phyloP scores from a whole-genome alignment of 1,140 invertebrate species.

The Caenorhabditis elegans region WBcel235 BX284605.5:8597501-8598000 shows the following conservation, averaged over 20 bases:
- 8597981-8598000: neutral
- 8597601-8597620: neutral
- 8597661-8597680: neutral
- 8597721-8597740: slow-evolving; percentile 17
- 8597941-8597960: neutral
- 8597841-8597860: neutral
- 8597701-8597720: neutral
- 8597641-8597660: neutral
- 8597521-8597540: neutral
- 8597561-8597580: too few species aligned
- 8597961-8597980: neutral
- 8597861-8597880: neutral
- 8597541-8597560: too few species aligned
- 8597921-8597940: neutral
- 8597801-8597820: too few species aligned
- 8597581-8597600: too few species aligned
- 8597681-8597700: neutral
- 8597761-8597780: neutral
- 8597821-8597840: too few species aligned
- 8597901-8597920: neutral
- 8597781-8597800: too few species aligned
- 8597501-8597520: neutral
- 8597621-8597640: neutral
- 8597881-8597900: neutral
- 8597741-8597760: neutral